Conservation (phyloP, 1,140 invertebrate genomes). For the Schlechtendalia chinensis region DNA sequence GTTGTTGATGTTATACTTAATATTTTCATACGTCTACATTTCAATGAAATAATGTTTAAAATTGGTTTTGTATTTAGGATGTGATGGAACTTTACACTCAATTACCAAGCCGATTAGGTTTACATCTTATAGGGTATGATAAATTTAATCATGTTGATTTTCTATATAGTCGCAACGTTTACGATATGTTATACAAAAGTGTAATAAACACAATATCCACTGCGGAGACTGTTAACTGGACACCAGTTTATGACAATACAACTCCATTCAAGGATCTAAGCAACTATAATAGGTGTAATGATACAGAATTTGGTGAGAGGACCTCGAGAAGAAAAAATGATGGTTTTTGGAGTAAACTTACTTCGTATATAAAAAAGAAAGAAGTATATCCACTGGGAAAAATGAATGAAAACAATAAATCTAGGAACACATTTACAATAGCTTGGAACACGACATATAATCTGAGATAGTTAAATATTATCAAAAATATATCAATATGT, state of each 20-base stretch:
- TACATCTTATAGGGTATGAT: constrained; percentile 60
- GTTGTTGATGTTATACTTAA: neutral
- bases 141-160: constrained; percentile 69
- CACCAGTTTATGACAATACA: constrained; percentile 18
- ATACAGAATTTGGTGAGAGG: neutral
- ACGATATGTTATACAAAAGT: neutral
- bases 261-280: neutral
- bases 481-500: neutral
- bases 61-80: constrained; percentile 56
- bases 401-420: neutral
- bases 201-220: constrained; percentile 17
- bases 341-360: constrained; percentile 27
- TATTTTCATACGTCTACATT: too few species aligned
- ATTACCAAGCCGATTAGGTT: constrained; percentile 60
- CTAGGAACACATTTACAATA: neutral
- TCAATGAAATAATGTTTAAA: too few species aligned
- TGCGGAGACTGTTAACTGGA: neutral
- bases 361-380: neutral
- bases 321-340: neutral
- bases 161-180: constrained; percentile 56
- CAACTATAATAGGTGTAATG: neutral
- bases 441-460: neutral
- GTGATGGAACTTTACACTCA: constrained; percentile 61
- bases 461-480: too few species aligned
- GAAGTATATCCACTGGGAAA: neutral